A percentile compares a stretch with the other conserved stretches of the same genome.
Evolutionary conservation across 1,140 invertebrate species (phyloP).

Genomic region (Drosophila jambulina): DNA sequence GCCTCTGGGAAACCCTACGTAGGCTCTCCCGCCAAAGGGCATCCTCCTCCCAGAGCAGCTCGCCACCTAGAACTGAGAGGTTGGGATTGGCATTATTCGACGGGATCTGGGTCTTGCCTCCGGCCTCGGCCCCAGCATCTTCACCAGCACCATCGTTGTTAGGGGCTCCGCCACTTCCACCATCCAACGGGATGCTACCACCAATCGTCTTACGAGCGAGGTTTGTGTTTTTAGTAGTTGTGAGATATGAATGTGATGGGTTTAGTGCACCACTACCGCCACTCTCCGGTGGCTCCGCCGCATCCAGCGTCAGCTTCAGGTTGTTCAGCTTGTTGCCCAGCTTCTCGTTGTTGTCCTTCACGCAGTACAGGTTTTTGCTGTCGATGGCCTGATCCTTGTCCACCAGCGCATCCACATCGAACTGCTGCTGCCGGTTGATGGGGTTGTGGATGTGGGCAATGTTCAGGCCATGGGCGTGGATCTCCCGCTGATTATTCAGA

Average conservation of each 20-base stretch:
- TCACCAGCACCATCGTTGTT: slow-evolving; percentile 45
- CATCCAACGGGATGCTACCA: slow-evolving; percentile 63
- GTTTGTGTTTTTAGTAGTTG: slow-evolving; percentile 77
- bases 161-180: slow-evolving; percentile 15
- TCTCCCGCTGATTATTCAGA: slow-evolving; percentile 90
- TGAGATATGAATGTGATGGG: slow-evolving; percentile 70
- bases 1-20: slow-evolving; percentile 90
- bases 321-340: slow-evolving; percentile 69
- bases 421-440: slow-evolving; percentile 86
- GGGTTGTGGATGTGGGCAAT: slow-evolving; percentile 93
- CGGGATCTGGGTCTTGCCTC: slow-evolving; percentile 16
- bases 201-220: slow-evolving; percentile 69
- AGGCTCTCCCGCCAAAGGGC: slow-evolving; percentile 92
- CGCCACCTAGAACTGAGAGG: slow-evolving; percentile 85
- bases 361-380: slow-evolving; percentile 91
- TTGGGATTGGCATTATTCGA: slow-evolving; percentile 67
- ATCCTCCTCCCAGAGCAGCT: slow-evolving; percentile 94
- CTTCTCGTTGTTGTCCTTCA: slow-evolving; percentile 86
- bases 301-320: slow-evolving; percentile 56
- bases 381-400: slow-evolving; percentile 90
- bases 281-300: slow-evolving; percentile 34
- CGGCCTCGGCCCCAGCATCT: slow-evolving; percentile 13
- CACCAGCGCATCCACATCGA: slow-evolving; percentile 87
- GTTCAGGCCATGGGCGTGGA: slow-evolving; percentile 87
- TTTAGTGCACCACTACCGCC: slow-evolving; percentile 52